Evolutionary conservation across 2,888 invertebrate genomes (phyloP).

Genomic region (Nomada ferruginata): DNA sequence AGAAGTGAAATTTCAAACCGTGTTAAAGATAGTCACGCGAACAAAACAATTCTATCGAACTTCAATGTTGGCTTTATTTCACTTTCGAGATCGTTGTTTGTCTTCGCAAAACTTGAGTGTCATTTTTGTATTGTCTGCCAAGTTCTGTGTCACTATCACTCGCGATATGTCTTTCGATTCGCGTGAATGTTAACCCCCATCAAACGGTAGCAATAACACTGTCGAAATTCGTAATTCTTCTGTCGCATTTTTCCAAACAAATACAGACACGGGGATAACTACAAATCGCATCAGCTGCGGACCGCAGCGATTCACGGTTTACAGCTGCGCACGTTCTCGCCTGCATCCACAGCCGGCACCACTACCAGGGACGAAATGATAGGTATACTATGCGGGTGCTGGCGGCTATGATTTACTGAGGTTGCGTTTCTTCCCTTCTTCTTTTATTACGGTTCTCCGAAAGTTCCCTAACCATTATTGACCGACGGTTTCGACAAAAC

Average conservation of each 20-base stretch:
- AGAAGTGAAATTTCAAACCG: neutral
- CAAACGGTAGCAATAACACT: slow-evolving; percentile 44
- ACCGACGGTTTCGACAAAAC: neutral
- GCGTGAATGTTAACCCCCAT: neutral
- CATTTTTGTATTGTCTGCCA: slow-evolving; percentile 32
- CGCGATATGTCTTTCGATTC: neutral
- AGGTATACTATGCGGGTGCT: slow-evolving; percentile 41
- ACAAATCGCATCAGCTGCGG: slow-evolving; percentile 69
- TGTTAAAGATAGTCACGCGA: neutral
- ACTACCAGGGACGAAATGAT: slow-evolving; percentile 53
- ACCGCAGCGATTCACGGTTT: slow-evolving; percentile 74
- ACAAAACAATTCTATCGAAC: neutral
- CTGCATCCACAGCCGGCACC: slow-evolving; percentile 66
- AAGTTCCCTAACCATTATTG: neutral
- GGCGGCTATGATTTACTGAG: slow-evolving; percentile 15
- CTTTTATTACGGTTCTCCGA: slow-evolving; percentile 5
- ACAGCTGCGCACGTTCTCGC: slow-evolving; percentile 76
- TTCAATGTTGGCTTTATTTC: slow-evolving; percentile 32
- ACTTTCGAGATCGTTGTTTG: slow-evolving; percentile 36
- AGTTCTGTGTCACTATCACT: slow-evolving; percentile 27
- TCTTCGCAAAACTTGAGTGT: slow-evolving; percentile 31
- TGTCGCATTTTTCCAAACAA: slow-evolving; percentile 66
- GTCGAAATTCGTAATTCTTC: slow-evolving; percentile 49
- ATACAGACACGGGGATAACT: slow-evolving; percentile 51
- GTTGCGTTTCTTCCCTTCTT: slow-evolving; percentile 7